phyloP scores from a whole-genome alignment of 2,797 vertebrate genomes.

The Lindbergichthys nudifrons region DNA sequence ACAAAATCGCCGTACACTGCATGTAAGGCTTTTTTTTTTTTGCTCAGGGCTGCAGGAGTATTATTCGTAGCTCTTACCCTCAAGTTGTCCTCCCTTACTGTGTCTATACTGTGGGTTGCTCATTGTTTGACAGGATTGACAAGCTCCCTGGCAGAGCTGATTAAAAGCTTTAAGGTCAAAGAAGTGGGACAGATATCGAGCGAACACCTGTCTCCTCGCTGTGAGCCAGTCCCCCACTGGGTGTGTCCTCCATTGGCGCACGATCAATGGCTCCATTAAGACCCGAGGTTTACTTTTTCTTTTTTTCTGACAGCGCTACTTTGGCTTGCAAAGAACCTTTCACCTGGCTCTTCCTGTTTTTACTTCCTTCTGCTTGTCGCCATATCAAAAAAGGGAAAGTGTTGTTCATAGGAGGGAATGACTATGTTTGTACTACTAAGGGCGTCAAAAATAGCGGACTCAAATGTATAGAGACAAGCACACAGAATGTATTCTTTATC shows the following conservation, averaged over 20 bases:
- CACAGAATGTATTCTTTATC: slow-evolving; percentile 32
- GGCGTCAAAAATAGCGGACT: neutral
- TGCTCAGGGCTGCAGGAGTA: slow-evolving; percentile 35
- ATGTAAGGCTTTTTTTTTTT: slow-evolving; percentile 30
- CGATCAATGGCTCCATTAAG: slow-evolving; percentile 83
- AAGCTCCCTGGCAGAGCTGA: slow-evolving; percentile 86
- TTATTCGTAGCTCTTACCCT: slow-evolving; percentile 67
- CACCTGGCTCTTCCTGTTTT: slow-evolving; percentile 49
- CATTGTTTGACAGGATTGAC: slow-evolving; percentile 86
- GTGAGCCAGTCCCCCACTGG: slow-evolving; percentile 71
- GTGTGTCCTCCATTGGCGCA: slow-evolving; percentile 72
- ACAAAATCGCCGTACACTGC: slow-evolving; percentile 44
- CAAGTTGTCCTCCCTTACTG: slow-evolving; percentile 53
- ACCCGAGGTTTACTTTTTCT: slow-evolving; percentile 40
- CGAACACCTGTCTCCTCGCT: slow-evolving; percentile 81
- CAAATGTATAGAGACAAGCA: slow-evolving; percentile 27
- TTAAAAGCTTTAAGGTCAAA: slow-evolving; percentile 87
- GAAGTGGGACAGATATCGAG: slow-evolving; percentile 85
- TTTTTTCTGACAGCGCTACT: slow-evolving; percentile 44
- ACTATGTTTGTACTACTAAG: slow-evolving; percentile 1
- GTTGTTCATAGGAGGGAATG: neutral
- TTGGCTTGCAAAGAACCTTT: slow-evolving; percentile 68
- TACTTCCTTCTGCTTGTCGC: slow-evolving; percentile 11
- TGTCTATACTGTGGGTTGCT: slow-evolving; percentile 63
- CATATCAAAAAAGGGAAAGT: neutral